Conservation (phyloP, 2,797 vertebrate genomes). For the Sciurus carolinensis region DNA sequence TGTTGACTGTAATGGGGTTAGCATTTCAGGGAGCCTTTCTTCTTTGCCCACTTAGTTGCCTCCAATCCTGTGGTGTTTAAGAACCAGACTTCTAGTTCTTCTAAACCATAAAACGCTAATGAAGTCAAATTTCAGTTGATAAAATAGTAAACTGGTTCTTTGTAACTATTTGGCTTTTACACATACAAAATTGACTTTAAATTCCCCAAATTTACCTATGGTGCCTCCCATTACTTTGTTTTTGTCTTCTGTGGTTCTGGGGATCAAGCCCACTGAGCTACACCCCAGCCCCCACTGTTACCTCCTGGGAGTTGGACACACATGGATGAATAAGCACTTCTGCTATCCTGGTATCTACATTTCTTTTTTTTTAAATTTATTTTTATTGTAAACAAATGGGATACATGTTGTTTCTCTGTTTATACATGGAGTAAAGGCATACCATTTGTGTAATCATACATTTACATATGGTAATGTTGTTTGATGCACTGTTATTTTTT, state of each 20-base stretch:
- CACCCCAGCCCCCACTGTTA: not conserved
- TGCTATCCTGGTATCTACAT: not conserved
- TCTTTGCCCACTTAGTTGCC: not conserved
- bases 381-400: no score
- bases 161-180: not conserved
- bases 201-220: not conserved
- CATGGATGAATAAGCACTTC: not conserved
- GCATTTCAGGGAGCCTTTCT: not conserved
- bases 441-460: no score
- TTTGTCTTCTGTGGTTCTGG: not conserved
- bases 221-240: not conserved
- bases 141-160: not conserved
- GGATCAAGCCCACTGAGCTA: no score
- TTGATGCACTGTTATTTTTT: no score
- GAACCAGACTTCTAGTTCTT: constrained; percentile 1
- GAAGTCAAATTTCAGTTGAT: not conserved
- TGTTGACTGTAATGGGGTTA: not conserved
- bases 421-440: no score
- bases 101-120: constrained; percentile 1
- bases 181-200: not conserved
- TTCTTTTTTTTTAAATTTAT: not conserved
- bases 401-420: no score
- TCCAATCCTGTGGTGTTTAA: not conserved
- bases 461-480: no score
- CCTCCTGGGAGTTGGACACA: not conserved